Conservation (phyloP, 2,113 vertebrate genomes). For the Meriones unguiculatus region DNA sequence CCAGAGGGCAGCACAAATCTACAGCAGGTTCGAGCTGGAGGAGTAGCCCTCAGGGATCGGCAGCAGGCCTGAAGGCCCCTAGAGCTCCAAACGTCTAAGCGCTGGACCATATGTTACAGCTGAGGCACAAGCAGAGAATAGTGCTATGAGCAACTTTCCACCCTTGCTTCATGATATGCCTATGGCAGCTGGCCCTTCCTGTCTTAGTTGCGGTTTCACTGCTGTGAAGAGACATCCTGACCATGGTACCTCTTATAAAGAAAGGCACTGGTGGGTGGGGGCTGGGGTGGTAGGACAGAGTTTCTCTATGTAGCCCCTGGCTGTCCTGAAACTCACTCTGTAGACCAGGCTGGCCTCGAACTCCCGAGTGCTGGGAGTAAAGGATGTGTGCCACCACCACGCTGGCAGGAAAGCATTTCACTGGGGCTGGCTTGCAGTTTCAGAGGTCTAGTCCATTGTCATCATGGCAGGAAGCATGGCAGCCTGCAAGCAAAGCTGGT, state of each 20-base stretch:
- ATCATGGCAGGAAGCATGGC: background rate
- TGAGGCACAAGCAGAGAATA: background rate
- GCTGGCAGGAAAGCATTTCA: background rate
- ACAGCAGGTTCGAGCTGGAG: background rate
- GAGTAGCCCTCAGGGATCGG: too few species aligned
- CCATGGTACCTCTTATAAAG: background rate
- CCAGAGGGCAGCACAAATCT: background rate
- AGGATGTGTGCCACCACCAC: too few species aligned
- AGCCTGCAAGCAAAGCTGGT: background rate
- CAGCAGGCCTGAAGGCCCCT: background rate
- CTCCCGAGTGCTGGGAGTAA: too few species aligned
- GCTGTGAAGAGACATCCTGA: background rate
- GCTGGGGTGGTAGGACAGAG: too few species aligned
- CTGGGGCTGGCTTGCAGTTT: background rate
- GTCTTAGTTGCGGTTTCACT: background rate
- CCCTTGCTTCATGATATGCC: background rate
- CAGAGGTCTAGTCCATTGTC: background rate
- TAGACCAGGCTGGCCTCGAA: too few species aligned
- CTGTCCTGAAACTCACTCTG: too few species aligned
- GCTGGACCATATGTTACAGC: too few species aligned
- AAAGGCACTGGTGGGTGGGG: too few species aligned
- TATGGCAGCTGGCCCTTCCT: background rate
- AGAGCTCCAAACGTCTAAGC: background rate
- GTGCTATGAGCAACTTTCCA: too few species aligned
- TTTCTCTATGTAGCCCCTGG: too few species aligned